phyloP scores from a whole-genome alignment of 2,797 vertebrate species.

The Tamandua tetradactyla region DNA sequence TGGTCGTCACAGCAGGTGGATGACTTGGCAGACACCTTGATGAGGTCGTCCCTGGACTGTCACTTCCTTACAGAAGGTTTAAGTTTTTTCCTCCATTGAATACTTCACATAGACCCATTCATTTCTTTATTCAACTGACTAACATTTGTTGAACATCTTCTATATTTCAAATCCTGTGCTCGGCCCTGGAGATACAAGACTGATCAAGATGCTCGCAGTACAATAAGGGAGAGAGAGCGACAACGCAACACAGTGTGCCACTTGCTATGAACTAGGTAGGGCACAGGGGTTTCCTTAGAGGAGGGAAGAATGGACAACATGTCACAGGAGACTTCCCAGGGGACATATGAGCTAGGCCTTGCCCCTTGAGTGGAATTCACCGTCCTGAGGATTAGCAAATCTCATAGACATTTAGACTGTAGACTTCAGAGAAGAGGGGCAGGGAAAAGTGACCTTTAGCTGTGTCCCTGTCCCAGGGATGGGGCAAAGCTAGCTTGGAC shows the following conservation, averaged over 20 bases:
- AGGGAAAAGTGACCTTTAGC: not conserved
- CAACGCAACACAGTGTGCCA: fast-evolving
- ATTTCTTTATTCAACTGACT: not conserved
- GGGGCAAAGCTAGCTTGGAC: not conserved
- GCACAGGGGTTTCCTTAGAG: not conserved
- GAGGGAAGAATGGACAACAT: not conserved
- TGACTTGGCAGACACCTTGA: not conserved
- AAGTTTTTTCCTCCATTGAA: not conserved
- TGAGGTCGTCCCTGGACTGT: not conserved
- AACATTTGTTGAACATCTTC: not conserved
- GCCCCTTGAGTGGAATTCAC: not conserved
- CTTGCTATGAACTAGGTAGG: no score
- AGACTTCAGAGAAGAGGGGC: not conserved
- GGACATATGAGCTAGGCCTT: not conserved
- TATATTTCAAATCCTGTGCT: not conserved
- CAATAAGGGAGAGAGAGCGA: not conserved
- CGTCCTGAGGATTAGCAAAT: not conserved
- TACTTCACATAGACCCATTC: not conserved
- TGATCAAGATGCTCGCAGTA: not conserved
- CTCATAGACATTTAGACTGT: not conserved
- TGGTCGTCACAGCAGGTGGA: not conserved
- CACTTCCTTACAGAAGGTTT: not conserved
- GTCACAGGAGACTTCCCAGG: not conserved
- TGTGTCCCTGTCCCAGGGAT: not conserved
- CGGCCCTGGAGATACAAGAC: not conserved